These are phyloP conservation scores for Lordiphosa fenestrarum DNA, from an alignment of 2,888 invertebrate species.

Conservation along the genomic window DNA sequence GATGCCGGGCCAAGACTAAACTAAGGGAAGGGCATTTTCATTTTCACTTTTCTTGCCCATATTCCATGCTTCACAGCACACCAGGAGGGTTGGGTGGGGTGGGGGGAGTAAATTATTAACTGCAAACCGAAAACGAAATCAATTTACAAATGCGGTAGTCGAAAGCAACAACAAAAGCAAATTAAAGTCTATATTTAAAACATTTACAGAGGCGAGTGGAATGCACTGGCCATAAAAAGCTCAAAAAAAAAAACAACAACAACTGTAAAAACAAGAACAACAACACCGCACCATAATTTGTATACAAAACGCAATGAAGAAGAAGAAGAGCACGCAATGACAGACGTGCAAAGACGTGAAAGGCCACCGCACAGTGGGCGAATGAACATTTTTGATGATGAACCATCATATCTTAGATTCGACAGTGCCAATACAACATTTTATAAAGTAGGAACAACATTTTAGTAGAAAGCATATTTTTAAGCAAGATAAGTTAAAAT, in stretches of 20 bases:
- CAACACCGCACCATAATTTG: conserved; percentile 59
- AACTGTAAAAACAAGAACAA: conserved; percentile 51
- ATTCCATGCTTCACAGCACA: conserved; percentile 32
- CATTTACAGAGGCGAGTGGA: conserved; percentile 38
- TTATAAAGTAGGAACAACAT: no score
- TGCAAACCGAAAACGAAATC: conserved; percentile 49
- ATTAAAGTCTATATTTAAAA: conserved; percentile 65
- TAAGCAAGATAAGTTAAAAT: no score
- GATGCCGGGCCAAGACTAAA: conserved; percentile 34
- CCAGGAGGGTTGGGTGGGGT: neutral
- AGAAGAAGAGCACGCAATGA: conserved; percentile 45
- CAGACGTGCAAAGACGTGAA: conserved; percentile 38
- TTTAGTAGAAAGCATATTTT: no score
- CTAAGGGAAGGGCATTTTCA: conserved; percentile 6
- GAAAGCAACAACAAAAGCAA: conserved; percentile 35
- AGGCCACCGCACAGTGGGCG: conserved; percentile 17
- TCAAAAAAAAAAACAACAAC: conserved; percentile 53
- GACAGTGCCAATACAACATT: no score
- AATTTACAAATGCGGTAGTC: conserved; percentile 48
- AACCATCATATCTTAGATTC: no score
- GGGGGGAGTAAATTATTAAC: conserved; percentile 41
- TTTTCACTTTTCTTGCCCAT: conserved; percentile 53
- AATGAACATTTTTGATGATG: no score
- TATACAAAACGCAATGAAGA: conserved; percentile 56
- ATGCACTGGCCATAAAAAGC: conserved; percentile 60